These are phyloP conservation scores for Eptesicus fuscus DNA, from an alignment of 2,113 vertebrate genomes.

Conservation along the genomic window DNA sequence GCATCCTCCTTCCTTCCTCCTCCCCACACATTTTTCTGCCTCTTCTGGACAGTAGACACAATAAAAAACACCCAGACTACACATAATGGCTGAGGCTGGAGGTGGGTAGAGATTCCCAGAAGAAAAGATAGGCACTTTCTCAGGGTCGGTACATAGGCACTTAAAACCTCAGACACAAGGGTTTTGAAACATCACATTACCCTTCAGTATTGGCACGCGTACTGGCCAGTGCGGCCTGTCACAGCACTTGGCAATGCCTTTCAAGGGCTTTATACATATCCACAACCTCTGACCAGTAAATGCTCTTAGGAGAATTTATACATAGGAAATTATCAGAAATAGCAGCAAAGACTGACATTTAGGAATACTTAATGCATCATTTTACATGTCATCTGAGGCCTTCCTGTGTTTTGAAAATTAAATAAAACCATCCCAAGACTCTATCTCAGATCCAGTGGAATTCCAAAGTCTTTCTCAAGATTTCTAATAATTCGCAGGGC, in stretches of 20 bases:
- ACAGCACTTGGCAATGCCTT: neutral
- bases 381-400: constrained; percentile 23
- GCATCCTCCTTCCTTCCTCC: neutral
- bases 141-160: neutral
- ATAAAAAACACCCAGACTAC: neutral
- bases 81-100: neutral
- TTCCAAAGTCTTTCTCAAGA: neutral
- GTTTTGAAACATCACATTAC: neutral
- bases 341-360: constrained; percentile 42
- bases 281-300: constrained; percentile 45
- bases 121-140: neutral
- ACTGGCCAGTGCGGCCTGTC: neutral
- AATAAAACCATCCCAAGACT: constrained; percentile 38
- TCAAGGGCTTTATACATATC: neutral
- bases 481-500: neutral
- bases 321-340: constrained; percentile 61
- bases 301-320: constrained; percentile 54
- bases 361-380: constrained; percentile 42
- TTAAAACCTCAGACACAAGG: neutral
- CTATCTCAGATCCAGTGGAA: neutral
- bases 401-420: constrained; percentile 51
- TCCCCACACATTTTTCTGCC: neutral
- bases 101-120: neutral
- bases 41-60: neutral
- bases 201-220: neutral